Conservation (phyloP, 2,797 vertebrate species). For the Sternarchorhynchus goeldii region DNA sequence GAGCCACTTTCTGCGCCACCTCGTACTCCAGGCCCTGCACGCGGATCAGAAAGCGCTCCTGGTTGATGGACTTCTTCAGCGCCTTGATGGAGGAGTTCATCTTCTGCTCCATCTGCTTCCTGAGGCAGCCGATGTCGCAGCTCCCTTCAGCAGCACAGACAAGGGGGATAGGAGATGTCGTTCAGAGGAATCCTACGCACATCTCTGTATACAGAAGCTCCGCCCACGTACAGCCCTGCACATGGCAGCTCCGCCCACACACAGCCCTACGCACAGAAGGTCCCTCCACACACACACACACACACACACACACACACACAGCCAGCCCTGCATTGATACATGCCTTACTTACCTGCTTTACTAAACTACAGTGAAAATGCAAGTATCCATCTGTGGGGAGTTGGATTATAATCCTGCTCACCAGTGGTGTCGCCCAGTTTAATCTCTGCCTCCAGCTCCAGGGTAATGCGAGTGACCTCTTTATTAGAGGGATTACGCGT, state of each 20-base stretch:
- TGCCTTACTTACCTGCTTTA: too few species aligned
- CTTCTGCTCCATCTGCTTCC: constrained; percentile 92
- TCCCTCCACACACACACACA: too few species aligned
- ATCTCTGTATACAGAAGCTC: background rate
- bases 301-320: too few species aligned
- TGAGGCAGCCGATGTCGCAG: constrained; percentile 90
- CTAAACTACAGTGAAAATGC: background rate
- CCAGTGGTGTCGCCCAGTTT: constrained; percentile 93
- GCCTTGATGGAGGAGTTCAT: constrained; percentile 93
- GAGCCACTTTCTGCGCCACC: constrained; percentile 87
- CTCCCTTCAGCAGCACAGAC: constrained; percentile 70
- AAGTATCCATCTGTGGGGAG: background rate
- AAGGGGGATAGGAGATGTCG: background rate
- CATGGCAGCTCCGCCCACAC: too few species aligned
- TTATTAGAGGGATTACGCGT: constrained; percentile 89
- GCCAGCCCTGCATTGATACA: too few species aligned
- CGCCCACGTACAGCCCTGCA: too few species aligned
- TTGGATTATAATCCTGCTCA: constrained; percentile 57
- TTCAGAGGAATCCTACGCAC: background rate
- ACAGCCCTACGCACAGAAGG: too few species aligned
- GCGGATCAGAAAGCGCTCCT: constrained; percentile 94
- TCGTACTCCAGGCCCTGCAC: constrained; percentile 94
- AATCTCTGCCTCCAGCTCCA: constrained; percentile 95
- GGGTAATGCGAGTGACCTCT: constrained; percentile 91
- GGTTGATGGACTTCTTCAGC: constrained; percentile 96